These are phyloP conservation scores for Chrysomallon squamiferum DNA, from an alignment of 1,140 invertebrate species.

Conservation along the genomic window DNA sequence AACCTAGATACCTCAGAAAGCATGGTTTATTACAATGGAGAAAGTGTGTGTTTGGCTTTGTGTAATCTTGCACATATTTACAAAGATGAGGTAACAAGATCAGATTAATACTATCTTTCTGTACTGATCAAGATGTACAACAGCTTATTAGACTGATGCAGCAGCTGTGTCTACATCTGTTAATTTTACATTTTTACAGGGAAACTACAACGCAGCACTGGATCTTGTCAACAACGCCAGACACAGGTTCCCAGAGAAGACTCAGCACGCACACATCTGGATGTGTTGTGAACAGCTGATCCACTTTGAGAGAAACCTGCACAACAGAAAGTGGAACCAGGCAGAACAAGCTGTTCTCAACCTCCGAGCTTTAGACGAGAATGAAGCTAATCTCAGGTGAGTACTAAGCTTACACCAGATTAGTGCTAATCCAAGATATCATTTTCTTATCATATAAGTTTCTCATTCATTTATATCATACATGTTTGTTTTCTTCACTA, in stretches of 20 bases:
- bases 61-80: constrained; percentile 72
- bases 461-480: neutral
- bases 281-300: constrained; percentile 74
- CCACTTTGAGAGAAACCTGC: constrained; percentile 69
- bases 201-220: constrained; percentile 41
- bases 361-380: constrained; percentile 71
- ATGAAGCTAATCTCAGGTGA: constrained; percentile 46
- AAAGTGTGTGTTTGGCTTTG: constrained; percentile 75
- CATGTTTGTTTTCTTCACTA: too few species aligned
- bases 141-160: too few species aligned
- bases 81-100: neutral
- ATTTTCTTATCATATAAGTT: neutral
- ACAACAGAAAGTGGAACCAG: constrained; percentile 77
- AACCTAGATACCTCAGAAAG: constrained; percentile 73
- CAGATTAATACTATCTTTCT: neutral
- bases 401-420: neutral
- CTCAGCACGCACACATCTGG: constrained; percentile 68
- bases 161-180: too few species aligned
- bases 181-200: constrained; percentile 20
- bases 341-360: constrained; percentile 77
- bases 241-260: constrained; percentile 41
- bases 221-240: constrained; percentile 50
- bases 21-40: constrained; percentile 71
- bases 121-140: too few species aligned
- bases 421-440: neutral